Percentiles rank a stretch among this genome's conserved stretches.
Evolutionary conservation across 92 coral and sea anemone species (phyloP).

Genomic region (Heteractis magnifica): DNA sequence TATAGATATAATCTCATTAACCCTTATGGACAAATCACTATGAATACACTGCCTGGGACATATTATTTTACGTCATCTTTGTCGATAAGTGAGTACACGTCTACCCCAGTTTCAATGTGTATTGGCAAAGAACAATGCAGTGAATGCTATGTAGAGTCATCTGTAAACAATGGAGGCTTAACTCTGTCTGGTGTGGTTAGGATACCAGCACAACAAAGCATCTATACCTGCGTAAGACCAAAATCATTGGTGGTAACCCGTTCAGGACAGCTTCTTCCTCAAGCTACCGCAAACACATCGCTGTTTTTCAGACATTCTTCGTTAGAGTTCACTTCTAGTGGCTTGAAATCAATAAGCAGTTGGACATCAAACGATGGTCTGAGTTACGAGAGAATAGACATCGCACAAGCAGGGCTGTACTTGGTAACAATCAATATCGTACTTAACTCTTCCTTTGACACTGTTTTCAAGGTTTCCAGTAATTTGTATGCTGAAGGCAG

Average conservation of each 20-base stretch:
- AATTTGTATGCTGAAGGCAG: constrained; percentile 17
- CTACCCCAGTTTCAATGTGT: constrained; percentile 34
- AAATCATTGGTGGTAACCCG: neutral
- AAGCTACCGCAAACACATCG: constrained; percentile 5
- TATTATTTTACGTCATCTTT: constrained; percentile 44
- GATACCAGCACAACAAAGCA: neutral
- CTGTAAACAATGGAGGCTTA: constrained; percentile 1
- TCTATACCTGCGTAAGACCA: constrained; percentile 29
- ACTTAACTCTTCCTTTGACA: neutral
- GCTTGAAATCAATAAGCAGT: constrained; percentile 20
- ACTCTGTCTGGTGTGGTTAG: neutral
- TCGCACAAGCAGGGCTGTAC: constrained; percentile 43
- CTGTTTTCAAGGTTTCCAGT: constrained; percentile 15
- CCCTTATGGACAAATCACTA: constrained; percentile 15
- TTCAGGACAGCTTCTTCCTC: constrained; percentile 44
- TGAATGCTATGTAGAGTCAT: constrained; percentile 29
- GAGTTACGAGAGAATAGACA: neutral
- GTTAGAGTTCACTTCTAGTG: constrained; percentile 8
- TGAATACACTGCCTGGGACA: constrained; percentile 29
- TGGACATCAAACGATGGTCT: constrained; percentile 37
- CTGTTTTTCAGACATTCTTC: constrained; percentile 33
- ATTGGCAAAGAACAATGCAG: constrained; percentile 36
- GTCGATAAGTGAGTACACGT: neutral
- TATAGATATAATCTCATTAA: constrained; percentile 7
- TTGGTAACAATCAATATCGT: constrained; percentile 32